A percentile compares a stretch with the other conserved stretches of the same genome.
phyloP scores from a whole-genome alignment of 2,797 vertebrate species.

The Peromyscus eremicus region DNA sequence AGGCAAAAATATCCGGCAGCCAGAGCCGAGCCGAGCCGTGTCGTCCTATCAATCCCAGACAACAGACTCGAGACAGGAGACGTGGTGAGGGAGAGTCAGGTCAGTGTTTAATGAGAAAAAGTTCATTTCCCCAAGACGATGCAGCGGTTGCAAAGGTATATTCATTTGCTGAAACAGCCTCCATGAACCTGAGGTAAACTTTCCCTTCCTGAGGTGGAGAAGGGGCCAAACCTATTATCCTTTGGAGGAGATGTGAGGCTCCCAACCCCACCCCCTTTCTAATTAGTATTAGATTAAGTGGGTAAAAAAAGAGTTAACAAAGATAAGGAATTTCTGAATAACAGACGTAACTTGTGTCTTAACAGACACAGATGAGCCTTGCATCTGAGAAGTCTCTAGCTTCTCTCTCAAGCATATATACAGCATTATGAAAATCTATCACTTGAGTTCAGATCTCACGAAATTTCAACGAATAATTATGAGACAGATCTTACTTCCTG shows the following conservation, averaged over 20 bases:
- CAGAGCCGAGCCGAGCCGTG: neutral
- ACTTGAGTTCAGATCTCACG: slow-evolving; percentile 31
- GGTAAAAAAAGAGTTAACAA: slow-evolving; percentile 1
- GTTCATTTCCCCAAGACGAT: slow-evolving; percentile 41
- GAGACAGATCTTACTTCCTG: neutral
- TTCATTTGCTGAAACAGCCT: slow-evolving; percentile 25
- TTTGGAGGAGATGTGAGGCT: slow-evolving; percentile 16
- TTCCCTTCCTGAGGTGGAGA: slow-evolving; percentile 35
- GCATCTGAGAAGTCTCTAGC: neutral
- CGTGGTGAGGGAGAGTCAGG: neutral
- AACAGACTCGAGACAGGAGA: neutral
- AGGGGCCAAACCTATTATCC: slow-evolving; percentile 39
- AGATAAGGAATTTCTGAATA: slow-evolving; percentile 47
- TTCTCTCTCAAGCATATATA: neutral
- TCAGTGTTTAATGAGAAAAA: slow-evolving; percentile 59
- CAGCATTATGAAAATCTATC: neutral
- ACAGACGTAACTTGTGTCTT: neutral
- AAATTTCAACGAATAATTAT: slow-evolving; percentile 44
- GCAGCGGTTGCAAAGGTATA: neutral
- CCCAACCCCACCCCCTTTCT: neutral
- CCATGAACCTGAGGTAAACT: neutral
- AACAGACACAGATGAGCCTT: neutral
- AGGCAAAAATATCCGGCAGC: neutral
- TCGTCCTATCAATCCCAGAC: neutral
- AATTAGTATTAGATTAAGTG: slow-evolving; percentile 56